A percentile compares a stretch with the other conserved stretches of the same genome.
Conservation (phyloP, 1,140 invertebrate species). For the Melipona quadrifasciata region DNA sequence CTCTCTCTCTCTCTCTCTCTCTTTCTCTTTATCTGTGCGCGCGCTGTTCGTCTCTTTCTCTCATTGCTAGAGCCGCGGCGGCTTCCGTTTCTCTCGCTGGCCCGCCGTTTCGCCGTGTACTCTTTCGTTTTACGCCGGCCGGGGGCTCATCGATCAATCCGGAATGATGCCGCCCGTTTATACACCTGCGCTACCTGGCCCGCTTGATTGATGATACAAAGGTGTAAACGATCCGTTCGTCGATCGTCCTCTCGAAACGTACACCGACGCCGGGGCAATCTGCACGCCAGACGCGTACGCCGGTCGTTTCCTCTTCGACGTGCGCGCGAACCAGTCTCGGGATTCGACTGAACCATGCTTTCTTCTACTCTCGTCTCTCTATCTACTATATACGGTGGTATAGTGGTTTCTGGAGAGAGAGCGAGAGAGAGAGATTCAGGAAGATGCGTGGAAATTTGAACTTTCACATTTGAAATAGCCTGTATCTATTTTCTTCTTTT, state of each 20-base stretch:
- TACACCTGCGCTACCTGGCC: conserved; percentile 68
- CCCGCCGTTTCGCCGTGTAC: conserved; percentile 7
- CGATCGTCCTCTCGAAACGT: conserved; percentile 48
- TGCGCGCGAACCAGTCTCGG: background rate
- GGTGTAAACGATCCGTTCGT: conserved; percentile 57
- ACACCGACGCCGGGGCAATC: conserved; percentile 48
- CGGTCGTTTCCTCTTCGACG: conserved; percentile 34
- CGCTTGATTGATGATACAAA: conserved; percentile 69
- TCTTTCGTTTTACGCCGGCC: conserved; percentile 31
- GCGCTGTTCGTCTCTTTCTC: background rate
- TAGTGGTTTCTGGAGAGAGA: too few species aligned
- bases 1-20: background rate
- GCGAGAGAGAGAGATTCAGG: too few species aligned
- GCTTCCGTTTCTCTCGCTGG: conserved; percentile 11
- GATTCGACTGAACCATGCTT: background rate
- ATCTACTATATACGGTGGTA: too few species aligned
- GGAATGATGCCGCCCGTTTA: conserved; percentile 61
- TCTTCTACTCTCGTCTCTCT: background rate
- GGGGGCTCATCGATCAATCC: conserved; percentile 69
- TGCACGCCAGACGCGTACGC: conserved; percentile 46
- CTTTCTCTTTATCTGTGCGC: background rate
- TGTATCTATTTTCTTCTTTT: too few species aligned
- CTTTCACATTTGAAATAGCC: too few species aligned
- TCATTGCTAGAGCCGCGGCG: background rate
- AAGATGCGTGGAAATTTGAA: too few species aligned